Evolutionary conservation across 2,797 vertebrate genomes (phyloP).

Genomic region (Natrix natrix): DNA sequence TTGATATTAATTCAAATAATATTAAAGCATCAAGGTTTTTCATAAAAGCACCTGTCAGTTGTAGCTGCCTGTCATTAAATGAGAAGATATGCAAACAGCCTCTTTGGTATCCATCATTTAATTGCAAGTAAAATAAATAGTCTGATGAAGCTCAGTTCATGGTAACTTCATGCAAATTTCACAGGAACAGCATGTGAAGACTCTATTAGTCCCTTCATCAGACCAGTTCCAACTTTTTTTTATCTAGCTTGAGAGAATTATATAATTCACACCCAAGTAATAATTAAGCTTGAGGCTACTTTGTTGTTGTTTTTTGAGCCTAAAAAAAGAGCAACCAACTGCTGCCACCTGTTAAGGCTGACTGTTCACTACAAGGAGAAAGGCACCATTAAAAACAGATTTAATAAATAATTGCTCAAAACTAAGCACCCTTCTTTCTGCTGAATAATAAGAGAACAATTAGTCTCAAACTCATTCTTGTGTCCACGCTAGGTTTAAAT

Average conservation of each 20-base stretch:
- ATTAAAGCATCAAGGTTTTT: not conserved
- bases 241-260: not conserved
- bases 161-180: not conserved
- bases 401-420: slow-evolving; percentile 18
- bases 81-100: not conserved
- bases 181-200: not conserved
- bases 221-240: not conserved
- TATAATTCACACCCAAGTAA: not conserved
- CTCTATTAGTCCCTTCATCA: not conserved
- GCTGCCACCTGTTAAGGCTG: not conserved
- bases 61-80: not conserved
- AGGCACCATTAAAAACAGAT: slow-evolving; percentile 21
- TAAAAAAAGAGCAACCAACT: not conserved
- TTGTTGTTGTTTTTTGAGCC: not conserved
- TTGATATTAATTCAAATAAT: not conserved
- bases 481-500: slow-evolving; percentile 30
- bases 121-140: not conserved
- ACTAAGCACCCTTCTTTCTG: not conserved
- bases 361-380: slow-evolving; percentile 6
- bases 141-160: not conserved
- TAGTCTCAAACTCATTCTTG: slow-evolving; percentile 20
- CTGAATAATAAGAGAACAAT: not conserved
- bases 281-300: not conserved
- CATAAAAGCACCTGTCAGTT: not conserved
- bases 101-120: not conserved